Conservation (phyloP, 2,888 invertebrate genomes). For the Tenthredo amoena region DNA sequence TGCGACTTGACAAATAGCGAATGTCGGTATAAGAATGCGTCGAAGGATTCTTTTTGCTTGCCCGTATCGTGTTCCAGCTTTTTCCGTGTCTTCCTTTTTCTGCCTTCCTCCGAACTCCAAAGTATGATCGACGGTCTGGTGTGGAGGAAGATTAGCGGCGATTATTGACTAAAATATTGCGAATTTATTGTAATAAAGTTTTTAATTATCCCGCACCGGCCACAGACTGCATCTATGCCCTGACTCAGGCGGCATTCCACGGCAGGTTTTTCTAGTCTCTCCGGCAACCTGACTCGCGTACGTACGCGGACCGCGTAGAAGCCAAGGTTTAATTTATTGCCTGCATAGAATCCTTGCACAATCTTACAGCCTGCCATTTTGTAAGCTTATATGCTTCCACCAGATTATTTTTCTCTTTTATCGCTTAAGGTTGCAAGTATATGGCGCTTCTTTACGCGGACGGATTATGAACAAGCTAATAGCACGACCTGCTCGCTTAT, state of each 20-base stretch:
- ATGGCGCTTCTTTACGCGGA: background rate
- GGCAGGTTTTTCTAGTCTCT: conserved; percentile 61
- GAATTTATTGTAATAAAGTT: conserved; percentile 59
- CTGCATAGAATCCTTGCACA: conserved; percentile 60
- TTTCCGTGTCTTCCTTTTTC: background rate
- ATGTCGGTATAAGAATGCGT: background rate
- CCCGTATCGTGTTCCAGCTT: background rate
- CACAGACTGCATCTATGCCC: conserved; percentile 41
- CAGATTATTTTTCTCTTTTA: conserved; percentile 12
- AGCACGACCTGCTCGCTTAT: background rate
- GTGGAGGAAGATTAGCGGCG: conserved; percentile 47
- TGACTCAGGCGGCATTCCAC: conserved; percentile 59
- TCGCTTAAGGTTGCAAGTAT: background rate
- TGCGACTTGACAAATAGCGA: background rate
- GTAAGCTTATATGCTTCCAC: conserved; percentile 58
- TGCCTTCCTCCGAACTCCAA: background rate
- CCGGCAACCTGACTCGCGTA: conserved; percentile 58
- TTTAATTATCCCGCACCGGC: conserved; percentile 47
- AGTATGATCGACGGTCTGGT: conserved; percentile 34
- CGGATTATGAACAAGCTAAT: conserved; percentile 35
- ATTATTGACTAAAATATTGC: conserved; percentile 60
- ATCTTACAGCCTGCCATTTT: conserved; percentile 64
- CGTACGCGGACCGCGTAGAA: conserved; percentile 61
- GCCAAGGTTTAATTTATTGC: conserved; percentile 64
- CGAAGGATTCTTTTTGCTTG: background rate